Base-by-base conservation (phyloP, 2,797 vertebrate genomes). In the Rhynchotus rufescens region DNA sequence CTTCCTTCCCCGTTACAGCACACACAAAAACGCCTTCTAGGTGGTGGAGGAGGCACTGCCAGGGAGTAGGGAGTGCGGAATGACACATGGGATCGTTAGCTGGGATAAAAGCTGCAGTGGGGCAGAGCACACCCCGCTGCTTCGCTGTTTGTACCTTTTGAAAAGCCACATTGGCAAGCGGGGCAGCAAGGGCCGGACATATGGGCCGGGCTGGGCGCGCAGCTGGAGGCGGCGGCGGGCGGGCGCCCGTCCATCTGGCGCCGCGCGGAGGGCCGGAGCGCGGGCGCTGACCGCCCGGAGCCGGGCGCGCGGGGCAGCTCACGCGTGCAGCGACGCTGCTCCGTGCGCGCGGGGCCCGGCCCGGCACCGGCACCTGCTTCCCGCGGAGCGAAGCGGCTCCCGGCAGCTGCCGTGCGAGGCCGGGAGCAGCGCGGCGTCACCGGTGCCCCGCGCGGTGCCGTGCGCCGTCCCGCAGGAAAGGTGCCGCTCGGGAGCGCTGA, bases 151-250 rank as follows among this genome's bases (percentile, higher is more conserved):
- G 82, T 92, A 92, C 77, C 80, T 93, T 92, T 84, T 97, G 96
- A 98, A 98, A 98, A 97, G 97, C 97, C 98, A 98, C 95, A 98
- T 98, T 98, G 98, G 95, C 92, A 96, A 98, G 97, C 98, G 98
- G 97, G 93, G 72, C 96, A 98, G 95, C 98, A 98, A 98, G 97
- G 97, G 93, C 96, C 95, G 96, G 98, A 96, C 98, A 99, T 98
- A 98, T 98, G 98, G 98, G 95, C 96, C 97, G 97, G 98, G 97
- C 98, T 98, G 98, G 97, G 84, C 14, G 84, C 96, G 93, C 93
- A 96, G 94, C 94, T 95, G 94, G 95, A 94, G 88, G 92, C 92
- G 97, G 95, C 98, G 75, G 92, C 96, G 94, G 94, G 80, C 79
- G 88, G 94, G 82, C 79, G 88, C 95, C 89, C 22, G 89, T 92